Evolutionary conservation across 2,797 vertebrate species (phyloP), one percentile per base, ranked within the genome.

Genomic region (Rhinoraja longicauda): DNA sequence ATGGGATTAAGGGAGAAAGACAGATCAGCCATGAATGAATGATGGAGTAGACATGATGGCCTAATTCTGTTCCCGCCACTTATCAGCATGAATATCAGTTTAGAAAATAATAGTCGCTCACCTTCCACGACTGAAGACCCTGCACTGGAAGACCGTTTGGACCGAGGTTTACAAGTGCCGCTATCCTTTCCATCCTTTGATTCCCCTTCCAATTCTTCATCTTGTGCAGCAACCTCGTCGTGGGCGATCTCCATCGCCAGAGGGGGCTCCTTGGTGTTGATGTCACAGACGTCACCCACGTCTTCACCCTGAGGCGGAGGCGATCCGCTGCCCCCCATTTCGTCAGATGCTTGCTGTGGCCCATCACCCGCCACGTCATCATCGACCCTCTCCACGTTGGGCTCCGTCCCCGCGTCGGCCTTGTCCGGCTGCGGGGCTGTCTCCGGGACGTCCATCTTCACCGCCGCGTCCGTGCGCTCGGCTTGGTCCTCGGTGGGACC

Each of bases 61-160:
- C 45, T 53, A 53, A 53, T 53, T 53, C 45, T 53, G 4, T 45
- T 53, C 45, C 45, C 45, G 53, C 5, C 45, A 5, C 4, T 53
- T 53, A 53, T 53, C 45, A 53, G 53, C 45, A 53, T 53, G 45
- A 53, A 26, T 2, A 32, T 8, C 84, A 88, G 62, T 67, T 88
- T 10, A 67, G 8, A 88, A 88, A 67, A 67, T 67, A 32, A 88
- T 36, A 67, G n/a, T 9, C n/a, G 45, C 90, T 73, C 15, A 92
- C 90, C 90, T 92, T 92, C 70, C 92, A 57, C 53, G 15, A 70
- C 45, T 57, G 90, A 92, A n/a, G 72, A 29, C 24, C 45, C 67
- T 70, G 39, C 90, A 73, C 10, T 73, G 45, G 45, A 75, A 53
- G 39, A 72, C 75, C 45, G 5, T 75, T 92, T 92, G 29, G 70